Evolutionary conservation across 2,113 vertebrate species (phyloP).

Genomic region (Chloropsis cyanopogon): DNA sequence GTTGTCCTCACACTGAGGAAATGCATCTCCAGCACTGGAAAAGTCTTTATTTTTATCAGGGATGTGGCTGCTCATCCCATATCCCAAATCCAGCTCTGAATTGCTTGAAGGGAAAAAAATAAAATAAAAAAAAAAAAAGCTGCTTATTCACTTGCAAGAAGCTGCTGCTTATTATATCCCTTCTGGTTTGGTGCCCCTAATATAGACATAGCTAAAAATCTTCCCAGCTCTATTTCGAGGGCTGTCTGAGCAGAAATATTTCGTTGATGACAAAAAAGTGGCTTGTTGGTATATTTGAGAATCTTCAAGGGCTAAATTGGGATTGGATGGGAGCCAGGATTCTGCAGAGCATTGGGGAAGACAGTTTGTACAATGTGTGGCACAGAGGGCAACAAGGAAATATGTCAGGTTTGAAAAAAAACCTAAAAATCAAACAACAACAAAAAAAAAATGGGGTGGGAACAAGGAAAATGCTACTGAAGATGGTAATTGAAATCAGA

Average conservation of each 20-base stretch:
- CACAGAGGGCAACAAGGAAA: background rate
- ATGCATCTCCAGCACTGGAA: background rate
- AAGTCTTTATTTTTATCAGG: background rate
- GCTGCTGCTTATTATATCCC: conserved; percentile 38
- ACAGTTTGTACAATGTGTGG: background rate
- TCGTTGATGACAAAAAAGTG: conserved; percentile 27
- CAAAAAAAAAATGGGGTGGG: background rate
- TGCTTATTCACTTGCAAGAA: background rate
- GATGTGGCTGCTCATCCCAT: background rate
- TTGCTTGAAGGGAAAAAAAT: background rate
- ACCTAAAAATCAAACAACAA: background rate
- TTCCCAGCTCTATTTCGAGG: conserved; percentile 61
- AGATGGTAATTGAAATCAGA: background rate
- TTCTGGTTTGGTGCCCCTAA: background rate
- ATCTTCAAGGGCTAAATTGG: conserved; percentile 39
- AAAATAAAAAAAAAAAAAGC: background rate
- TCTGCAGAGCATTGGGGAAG: background rate
- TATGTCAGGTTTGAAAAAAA: background rate
- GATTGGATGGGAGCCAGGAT: conserved; percentile 15
- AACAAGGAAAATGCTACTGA: background rate
- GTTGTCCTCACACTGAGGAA: fast-evolving
- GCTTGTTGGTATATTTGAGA: background rate
- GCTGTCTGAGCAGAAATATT: conserved; percentile 19
- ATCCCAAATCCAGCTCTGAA: background rate
- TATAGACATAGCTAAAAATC: conserved; percentile 20